A percentile compares a stretch with the other conserved stretches of the same genome.
Conservation (phyloP, 1,140 invertebrate genomes). For the Drosophila persimilis region DNA sequence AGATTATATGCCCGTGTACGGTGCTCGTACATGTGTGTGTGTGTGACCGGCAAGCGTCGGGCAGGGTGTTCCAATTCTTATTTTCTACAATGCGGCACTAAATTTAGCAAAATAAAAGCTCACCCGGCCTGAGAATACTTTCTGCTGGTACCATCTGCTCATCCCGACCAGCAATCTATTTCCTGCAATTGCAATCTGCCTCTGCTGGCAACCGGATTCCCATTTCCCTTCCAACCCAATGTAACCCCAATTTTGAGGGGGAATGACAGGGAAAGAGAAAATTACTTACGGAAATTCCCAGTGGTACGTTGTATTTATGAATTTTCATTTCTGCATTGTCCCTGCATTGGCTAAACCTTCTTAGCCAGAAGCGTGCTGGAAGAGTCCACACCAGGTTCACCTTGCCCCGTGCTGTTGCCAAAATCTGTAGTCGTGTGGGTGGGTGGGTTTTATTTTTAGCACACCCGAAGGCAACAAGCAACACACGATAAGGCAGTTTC, state of each 20-base stretch:
- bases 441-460: constrained; percentile 40
- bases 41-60: constrained; percentile 40
- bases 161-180: no score
- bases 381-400: constrained; percentile 48
- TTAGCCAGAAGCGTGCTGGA: constrained; percentile 33
- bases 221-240: no score
- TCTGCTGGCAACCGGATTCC: not conserved
- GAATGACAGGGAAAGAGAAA: not conserved
- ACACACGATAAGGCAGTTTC: constrained; percentile 39
- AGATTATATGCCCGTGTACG: constrained; percentile 14
- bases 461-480: constrained; percentile 31
- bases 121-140: constrained; percentile 13
- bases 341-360: constrained; percentile 28
- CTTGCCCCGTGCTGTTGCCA: constrained; percentile 27
- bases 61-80: constrained; percentile 76
- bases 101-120: constrained; percentile 66
- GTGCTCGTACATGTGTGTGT: constrained; percentile 13
- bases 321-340: constrained; percentile 46
- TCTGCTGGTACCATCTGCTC: no score
- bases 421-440: constrained; percentile 16
- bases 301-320: constrained; percentile 18
- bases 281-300: constrained; percentile 42
- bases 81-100: constrained; percentile 71
- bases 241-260: no score
- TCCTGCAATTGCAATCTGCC: constrained; percentile 1